These are phyloP conservation scores for Drosophila kanapiae DNA, from an alignment of 1,140 invertebrate species.

Conservation along the genomic window DNA sequence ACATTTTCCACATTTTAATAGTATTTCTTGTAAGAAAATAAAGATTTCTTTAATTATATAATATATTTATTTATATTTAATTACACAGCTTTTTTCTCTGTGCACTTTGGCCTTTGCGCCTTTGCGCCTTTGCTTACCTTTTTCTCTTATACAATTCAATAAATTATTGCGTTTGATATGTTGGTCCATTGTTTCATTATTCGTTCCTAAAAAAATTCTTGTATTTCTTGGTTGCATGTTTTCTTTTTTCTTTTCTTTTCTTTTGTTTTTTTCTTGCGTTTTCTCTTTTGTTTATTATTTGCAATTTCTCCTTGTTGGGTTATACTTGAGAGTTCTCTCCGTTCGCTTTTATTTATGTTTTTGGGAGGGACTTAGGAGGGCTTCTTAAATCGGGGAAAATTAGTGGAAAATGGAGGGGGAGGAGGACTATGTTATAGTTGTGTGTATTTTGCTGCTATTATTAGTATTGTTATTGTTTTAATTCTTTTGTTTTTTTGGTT, in stretches of 20 bases:
- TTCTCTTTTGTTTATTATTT: slow-evolving; percentile 22
- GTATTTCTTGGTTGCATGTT: slow-evolving; percentile 55
- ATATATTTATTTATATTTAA: too few species aligned
- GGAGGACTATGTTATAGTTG: slow-evolving; percentile 28
- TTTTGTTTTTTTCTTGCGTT: slow-evolving; percentile 8
- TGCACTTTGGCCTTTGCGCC: not conserved
- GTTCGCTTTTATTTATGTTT: not conserved
- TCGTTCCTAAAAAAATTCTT: slow-evolving; percentile 83
- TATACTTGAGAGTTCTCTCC: slow-evolving; percentile 18
- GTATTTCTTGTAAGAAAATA: too few species aligned
- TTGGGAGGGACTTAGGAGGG: not conserved
- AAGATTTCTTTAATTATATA: too few species aligned
- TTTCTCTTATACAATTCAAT: slow-evolving; percentile 79
- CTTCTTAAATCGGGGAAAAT: slow-evolving; percentile 8
- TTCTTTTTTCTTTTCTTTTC: slow-evolving; percentile 2
- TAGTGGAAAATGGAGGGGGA: slow-evolving; percentile 1
- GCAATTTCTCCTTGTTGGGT: slow-evolving; percentile 21
- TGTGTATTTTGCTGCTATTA: slow-evolving; percentile 45
- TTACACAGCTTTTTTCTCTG: not conserved
- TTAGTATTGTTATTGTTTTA: slow-evolving; percentile 31
- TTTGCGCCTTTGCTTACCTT: slow-evolving; percentile 54
- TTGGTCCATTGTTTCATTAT: slow-evolving; percentile 84
- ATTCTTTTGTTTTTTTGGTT: slow-evolving; percentile 1
- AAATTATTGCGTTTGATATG: slow-evolving; percentile 85
- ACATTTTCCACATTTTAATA: too few species aligned